A percentile compares a stretch with the other conserved stretches of the same genome.
These are phyloP conservation scores for Talpa occidentalis DNA, from an alignment of 2,113 vertebrate genomes.

Conservation along the genomic window DNA sequence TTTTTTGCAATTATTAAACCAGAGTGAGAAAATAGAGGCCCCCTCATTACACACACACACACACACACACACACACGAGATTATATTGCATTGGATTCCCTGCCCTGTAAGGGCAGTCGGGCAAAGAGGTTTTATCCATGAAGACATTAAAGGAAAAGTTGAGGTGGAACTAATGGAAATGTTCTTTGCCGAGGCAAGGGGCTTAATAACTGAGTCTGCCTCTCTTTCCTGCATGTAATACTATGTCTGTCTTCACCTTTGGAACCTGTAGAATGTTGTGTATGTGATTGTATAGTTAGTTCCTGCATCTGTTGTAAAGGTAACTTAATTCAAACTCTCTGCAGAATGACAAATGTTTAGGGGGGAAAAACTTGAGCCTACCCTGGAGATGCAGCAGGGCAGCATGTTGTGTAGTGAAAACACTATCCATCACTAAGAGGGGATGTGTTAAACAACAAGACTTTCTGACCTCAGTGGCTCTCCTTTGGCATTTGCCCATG, in stretches of 20 bases:
- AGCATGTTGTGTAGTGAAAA: conserved; percentile 84
- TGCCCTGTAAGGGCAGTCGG: conserved; percentile 55
- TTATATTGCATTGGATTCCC: conserved; percentile 67
- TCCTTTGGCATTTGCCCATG: no score
- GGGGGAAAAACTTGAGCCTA: conserved; percentile 82
- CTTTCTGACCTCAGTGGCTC: no score
- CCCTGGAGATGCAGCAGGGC: conserved; percentile 78
- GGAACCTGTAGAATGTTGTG: conserved; percentile 75
- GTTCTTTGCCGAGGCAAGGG: conserved; percentile 80
- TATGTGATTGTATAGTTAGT: conserved; percentile 81
- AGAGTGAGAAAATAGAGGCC: conserved; percentile 20
- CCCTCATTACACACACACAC: conserved; percentile 12
- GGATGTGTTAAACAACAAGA: neutral
- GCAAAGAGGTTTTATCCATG: conserved; percentile 75
- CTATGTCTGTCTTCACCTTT: conserved; percentile 80
- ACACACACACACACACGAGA: conserved; percentile 55
- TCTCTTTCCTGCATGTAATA: conserved; percentile 79
- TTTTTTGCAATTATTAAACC: conserved; percentile 41
- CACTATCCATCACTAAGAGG: conserved; percentile 84
- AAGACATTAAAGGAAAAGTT: conserved; percentile 76
- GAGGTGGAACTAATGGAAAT: conserved; percentile 47
- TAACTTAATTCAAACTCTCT: conserved; percentile 82
- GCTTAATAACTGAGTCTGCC: conserved; percentile 79
- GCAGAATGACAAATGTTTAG: conserved; percentile 82
- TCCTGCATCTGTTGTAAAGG: conserved; percentile 84